Conservation (phyloP, 92 coral and sea anemone genomes). For the Scolanthus callimorphus region DNA sequence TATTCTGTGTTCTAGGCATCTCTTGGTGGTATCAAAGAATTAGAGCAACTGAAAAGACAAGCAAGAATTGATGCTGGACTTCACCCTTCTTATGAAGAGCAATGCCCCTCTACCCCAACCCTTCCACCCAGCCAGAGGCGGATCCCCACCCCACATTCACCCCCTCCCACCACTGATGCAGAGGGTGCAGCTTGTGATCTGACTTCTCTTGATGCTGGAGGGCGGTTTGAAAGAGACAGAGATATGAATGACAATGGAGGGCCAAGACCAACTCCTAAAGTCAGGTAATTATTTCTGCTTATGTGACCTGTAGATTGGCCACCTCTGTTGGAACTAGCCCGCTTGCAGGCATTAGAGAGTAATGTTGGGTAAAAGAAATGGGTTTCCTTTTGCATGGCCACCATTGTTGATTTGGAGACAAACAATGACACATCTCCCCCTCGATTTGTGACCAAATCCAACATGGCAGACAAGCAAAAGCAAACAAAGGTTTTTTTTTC, state of each 20-base stretch:
- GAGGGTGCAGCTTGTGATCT: neutral
- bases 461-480: too few species aligned
- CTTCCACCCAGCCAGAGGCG: constrained; percentile 34
- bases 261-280: constrained; percentile 81
- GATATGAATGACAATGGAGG: constrained; percentile 10
- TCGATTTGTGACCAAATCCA: too few species aligned
- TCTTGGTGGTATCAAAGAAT: constrained; percentile 80
- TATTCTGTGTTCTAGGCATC: constrained; percentile 39
- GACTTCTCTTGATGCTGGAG: neutral
- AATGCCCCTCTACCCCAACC: constrained; percentile 58
- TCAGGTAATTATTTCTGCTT: constrained; percentile 24
- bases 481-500: too few species aligned
- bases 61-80: constrained; percentile 71
- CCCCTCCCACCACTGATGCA: constrained; percentile 52
- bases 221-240: constrained; percentile 41
- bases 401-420: too few species aligned
- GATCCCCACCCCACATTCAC: constrained; percentile 58
- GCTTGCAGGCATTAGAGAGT: too few species aligned
- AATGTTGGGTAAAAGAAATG: too few species aligned
- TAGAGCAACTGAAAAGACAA: constrained; percentile 64
- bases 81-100: constrained; percentile 79
- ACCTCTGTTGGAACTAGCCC: too few species aligned
- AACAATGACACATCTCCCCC: too few species aligned
- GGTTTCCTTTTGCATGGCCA: too few species aligned
- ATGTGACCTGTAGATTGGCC: too few species aligned